Evolutionary conservation across 2,797 vertebrate species (phyloP).

Genomic region (Anabas testudineus): DNA sequence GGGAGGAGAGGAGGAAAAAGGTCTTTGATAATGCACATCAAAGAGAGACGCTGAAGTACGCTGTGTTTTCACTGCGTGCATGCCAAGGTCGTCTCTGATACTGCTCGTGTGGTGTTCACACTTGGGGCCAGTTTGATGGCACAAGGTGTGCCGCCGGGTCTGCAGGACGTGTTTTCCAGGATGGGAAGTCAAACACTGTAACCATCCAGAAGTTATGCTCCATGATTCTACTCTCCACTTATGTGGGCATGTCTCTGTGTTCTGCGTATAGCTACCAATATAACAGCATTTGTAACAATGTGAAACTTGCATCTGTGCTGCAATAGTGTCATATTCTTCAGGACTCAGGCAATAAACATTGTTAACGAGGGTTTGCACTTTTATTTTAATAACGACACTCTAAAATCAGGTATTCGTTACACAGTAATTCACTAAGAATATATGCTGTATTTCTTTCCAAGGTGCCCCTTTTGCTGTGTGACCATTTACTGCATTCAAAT

Average conservation of each 20-base stretch:
- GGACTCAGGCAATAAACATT: background rate
- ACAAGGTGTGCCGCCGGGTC: conserved; percentile 58
- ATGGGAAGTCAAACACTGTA: conserved; percentile 58
- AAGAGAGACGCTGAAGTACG: conserved; percentile 74
- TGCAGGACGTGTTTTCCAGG: conserved; percentile 42
- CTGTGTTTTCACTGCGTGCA: conserved; percentile 68
- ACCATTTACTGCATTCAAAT: no score
- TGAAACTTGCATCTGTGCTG: background rate
- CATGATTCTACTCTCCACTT: conserved; percentile 1
- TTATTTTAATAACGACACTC: no score
- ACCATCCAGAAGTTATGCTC: conserved; percentile 18
- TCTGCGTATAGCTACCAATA: background rate
- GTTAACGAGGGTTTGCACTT: no score
- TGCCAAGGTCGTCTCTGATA: conserved; percentile 81
- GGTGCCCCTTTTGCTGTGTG: no score
- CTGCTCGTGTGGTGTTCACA: conserved; percentile 30
- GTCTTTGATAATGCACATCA: conserved; percentile 84
- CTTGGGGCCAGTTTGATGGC: conserved; percentile 33
- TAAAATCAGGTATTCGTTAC: no score
- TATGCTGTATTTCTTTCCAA: no score
- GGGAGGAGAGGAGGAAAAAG: conserved; percentile 81
- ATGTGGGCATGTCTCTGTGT: background rate
- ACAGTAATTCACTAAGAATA: no score
- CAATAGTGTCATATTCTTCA: background rate
- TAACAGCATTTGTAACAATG: conserved; percentile 6